Evolutionary conservation across 2,797 vertebrate genomes (phyloP), one percentile per base, ranked within the genome.

Genomic region (Coccyzus lansbergi): DNA sequence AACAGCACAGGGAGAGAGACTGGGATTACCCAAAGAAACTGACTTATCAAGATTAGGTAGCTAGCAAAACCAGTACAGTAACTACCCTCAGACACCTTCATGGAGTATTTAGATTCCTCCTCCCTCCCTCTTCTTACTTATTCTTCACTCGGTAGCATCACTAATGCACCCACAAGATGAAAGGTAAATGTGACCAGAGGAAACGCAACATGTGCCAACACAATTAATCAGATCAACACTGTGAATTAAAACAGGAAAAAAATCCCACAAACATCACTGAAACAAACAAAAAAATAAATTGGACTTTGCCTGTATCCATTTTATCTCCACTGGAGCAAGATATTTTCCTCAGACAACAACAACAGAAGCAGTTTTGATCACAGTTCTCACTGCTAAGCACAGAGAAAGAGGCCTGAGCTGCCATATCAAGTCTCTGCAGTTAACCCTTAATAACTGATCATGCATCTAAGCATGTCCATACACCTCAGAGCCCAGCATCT

Each of bases 181-280:
- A 81, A 84, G 7, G 9, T 8, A 94, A 87, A 38, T 1, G 0
- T 33, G 24, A 74, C 7, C 1, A 0, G 7, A 14, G 15, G 52
- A 86, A 52, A 77, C n/a, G 34, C 9, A 63, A 28, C 10, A 15
- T 2, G 3, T 9, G 2, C 19, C 70, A 75, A 72, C 5, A 25
- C n/a, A 74, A 22, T 42, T 38, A 60, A 82, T 2, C 34, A 86
- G 31, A 70, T 56, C n/a, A 72, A 29, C 44, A 64, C 53, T 2
- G 6, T 40, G 28, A 72, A 63, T n/a, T 12, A 3, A 60, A 90
- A 89, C 44, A 87, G 44, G 25, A 46, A 72, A 62, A 52, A 26
- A 10, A 9, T 10, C n/a, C 8, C 16, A n/a, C 18, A 51, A 7
- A n/a, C 83, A 26, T 40, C 28, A 67, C 0, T 34, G 21, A 76